These are phyloP conservation scores for Drosophila nr. perissopoda DNA, from an alignment of 2,888 invertebrate species.

Conservation along the genomic window DNA sequence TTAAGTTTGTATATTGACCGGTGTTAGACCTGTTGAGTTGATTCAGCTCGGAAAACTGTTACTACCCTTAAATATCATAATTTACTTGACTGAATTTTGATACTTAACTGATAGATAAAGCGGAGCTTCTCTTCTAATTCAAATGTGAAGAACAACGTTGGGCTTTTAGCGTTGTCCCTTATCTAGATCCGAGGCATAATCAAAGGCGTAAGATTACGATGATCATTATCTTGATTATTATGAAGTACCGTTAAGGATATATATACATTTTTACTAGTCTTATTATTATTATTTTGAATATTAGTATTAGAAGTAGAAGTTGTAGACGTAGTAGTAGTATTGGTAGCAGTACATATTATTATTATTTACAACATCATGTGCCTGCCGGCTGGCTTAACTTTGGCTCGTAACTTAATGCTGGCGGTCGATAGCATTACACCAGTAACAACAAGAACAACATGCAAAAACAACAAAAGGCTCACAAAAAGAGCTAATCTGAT, in stretches of 20 bases:
- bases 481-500: constrained; percentile 80
- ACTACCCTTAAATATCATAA: neutral
- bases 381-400: constrained; percentile 29
- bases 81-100: neutral
- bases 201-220: constrained; percentile 15
- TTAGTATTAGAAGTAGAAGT: neutral
- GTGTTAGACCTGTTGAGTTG: neutral
- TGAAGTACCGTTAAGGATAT: neutral
- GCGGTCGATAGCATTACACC: constrained; percentile 70
- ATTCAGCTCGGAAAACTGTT: neutral
- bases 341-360: constrained; percentile 16
- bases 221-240: constrained; percentile 19
- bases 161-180: constrained; percentile 30
- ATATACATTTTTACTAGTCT: neutral
- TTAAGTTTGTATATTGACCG: neutral
- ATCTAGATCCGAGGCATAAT: constrained; percentile 49
- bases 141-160: neutral
- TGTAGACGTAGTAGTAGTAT: neutral
- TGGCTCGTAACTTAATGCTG: constrained; percentile 70
- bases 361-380: constrained; percentile 47
- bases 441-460: constrained; percentile 27
- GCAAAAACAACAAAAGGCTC: constrained; percentile 62
- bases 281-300: neutral
- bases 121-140: neutral
- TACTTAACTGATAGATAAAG: neutral